phyloP scores from a whole-genome alignment of 2,888 invertebrate genomes.

The Osedax frankpressi region DNA sequence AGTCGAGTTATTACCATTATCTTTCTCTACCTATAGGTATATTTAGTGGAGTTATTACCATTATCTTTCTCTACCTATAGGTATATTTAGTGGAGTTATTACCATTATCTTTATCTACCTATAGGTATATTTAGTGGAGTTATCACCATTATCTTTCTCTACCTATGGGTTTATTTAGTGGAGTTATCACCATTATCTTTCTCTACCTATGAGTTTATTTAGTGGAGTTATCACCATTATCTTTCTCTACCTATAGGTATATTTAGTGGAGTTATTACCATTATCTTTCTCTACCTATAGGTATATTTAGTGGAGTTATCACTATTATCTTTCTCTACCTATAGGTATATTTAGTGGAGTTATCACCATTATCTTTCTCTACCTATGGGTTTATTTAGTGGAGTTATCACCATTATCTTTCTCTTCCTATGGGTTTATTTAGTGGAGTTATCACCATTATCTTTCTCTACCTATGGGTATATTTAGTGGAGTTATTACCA shows the following conservation, averaged over 20 bases:
- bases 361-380: not conserved
- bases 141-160: no score
- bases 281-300: not conserved
- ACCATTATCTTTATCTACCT: not conserved
- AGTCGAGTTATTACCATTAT: conserved; percentile 22
- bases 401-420: conserved; percentile 48
- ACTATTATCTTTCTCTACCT: no score
- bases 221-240: no score
- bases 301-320: not conserved
- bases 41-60: not conserved
- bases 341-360: conserved; percentile 49
- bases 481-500: not conserved
- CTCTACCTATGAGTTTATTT: not conserved
- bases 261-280: conserved; percentile 36
- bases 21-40: not conserved
- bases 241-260: no score
- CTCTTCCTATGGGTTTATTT: conserved; percentile 48
- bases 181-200: not conserved
- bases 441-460: conserved; percentile 22
- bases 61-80: no score
- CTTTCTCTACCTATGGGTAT: not conserved
- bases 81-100: conserved; percentile 46
- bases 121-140: not conserved
- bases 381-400: not conserved
- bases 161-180: conserved; percentile 48